phyloP scores from a whole-genome alignment of 2,113 vertebrate genomes.

The Psophia crepitans region DNA sequence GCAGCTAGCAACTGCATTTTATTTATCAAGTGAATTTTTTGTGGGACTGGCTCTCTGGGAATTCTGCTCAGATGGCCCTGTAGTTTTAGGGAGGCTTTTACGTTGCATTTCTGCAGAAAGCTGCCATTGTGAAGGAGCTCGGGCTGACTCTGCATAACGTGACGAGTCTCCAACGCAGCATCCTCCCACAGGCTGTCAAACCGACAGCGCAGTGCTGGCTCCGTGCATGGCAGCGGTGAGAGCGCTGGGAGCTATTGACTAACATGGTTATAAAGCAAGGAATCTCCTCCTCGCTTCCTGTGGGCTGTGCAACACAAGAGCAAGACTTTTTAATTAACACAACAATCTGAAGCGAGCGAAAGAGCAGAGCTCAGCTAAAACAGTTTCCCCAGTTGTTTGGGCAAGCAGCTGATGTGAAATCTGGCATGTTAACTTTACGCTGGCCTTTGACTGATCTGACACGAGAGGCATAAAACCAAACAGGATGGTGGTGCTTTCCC shows the following conservation, averaged over 20 bases:
- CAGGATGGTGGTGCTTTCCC: neutral
- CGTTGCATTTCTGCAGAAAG: neutral
- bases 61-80: neutral
- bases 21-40: neutral
- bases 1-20: neutral
- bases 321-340: slow-evolving; percentile 37
- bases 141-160: slow-evolving; percentile 18
- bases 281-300: slow-evolving; percentile 44
- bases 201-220: neutral
- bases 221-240: neutral
- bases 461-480: slow-evolving; percentile 23
- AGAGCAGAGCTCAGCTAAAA: slow-evolving; percentile 50
- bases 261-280: neutral
- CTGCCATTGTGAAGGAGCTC: slow-evolving; percentile 6
- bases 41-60: neutral
- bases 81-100: slow-evolving; percentile 17
- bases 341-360: neutral
- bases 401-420: slow-evolving; percentile 12
- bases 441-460: slow-evolving; percentile 36
- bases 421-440: neutral
- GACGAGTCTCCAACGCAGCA: slow-evolving; percentile 1
- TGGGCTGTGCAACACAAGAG: neutral
- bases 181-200: slow-evolving; percentile 27
- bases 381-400: neutral
- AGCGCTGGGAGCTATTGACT: slow-evolving; percentile 38